phyloP scores from a whole-genome alignment of 1,140 invertebrate species.

The Teleopsis dalmanni region DNA sequence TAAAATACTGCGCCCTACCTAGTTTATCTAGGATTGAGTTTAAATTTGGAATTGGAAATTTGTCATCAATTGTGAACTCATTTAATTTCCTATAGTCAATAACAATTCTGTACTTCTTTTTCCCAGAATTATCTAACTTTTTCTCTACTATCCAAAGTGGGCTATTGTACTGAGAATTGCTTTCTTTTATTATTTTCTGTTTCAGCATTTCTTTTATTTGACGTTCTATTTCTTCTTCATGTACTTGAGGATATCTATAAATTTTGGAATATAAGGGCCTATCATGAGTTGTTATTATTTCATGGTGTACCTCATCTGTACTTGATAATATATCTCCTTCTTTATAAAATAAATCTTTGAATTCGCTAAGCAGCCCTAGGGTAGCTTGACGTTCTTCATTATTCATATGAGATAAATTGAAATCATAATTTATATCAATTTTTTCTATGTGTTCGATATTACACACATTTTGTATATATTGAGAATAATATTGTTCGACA shows the following conservation, averaged over 20 bases:
- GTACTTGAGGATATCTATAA: constrained; percentile 35
- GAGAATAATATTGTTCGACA: neutral
- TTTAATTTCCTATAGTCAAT: constrained; percentile 43
- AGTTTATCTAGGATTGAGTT: constrained; percentile 42
- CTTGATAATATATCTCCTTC: constrained; percentile 4
- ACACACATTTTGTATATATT: neutral
- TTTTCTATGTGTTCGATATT: neutral
- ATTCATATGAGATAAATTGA: neutral
- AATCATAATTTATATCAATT: neutral
- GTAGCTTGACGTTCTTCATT: neutral
- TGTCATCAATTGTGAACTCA: constrained; percentile 39
- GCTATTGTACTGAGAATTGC: constrained; percentile 28
- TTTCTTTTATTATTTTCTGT: constrained; percentile 39
- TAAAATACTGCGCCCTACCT: constrained; percentile 30
- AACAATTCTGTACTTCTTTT: constrained; percentile 40
- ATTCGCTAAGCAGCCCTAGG: neutral
- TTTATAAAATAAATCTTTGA: neutral
- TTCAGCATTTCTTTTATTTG: constrained; percentile 40
- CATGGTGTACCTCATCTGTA: constrained; percentile 15
- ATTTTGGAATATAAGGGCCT: constrained; percentile 22
- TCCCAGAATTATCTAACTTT: constrained; percentile 36
- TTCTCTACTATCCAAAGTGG: constrained; percentile 43
- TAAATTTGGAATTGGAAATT: constrained; percentile 48
- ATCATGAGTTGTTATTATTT: constrained; percentile 21
- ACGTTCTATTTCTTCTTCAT: constrained; percentile 37